Conservation (phyloP, 2,797 vertebrate species). For the Scyliorhinus canicula region DNA sequence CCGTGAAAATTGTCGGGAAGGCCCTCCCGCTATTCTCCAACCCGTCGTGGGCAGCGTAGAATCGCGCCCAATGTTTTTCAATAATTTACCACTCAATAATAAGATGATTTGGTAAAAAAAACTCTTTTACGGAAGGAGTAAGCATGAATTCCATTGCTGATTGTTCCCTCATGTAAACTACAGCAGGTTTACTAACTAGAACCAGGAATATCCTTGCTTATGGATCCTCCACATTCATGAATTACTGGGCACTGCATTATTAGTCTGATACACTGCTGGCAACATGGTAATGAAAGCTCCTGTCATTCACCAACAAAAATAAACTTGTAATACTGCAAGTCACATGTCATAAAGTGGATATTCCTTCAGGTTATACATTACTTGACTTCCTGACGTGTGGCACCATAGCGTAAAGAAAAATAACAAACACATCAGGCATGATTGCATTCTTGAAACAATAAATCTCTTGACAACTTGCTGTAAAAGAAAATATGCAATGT, state of each 20-base stretch:
- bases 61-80: background rate
- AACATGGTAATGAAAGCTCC: background rate
- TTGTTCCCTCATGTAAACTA: background rate
- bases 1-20: too few relatives aligned
- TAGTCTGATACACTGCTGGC: background rate
- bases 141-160: background rate
- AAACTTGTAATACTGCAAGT: background rate
- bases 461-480: background rate
- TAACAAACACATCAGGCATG: background rate
- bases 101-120: background rate
- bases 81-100: background rate
- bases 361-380: background rate
- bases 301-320: background rate
- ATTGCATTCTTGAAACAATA: background rate
- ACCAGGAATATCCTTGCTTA: background rate
- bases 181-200: background rate
- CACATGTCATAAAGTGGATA: background rate
- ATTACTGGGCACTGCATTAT: background rate
- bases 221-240: background rate
- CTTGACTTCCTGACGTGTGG: background rate
- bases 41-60: too few relatives aligned
- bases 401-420: background rate
- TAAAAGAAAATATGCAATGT: background rate
- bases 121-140: background rate
- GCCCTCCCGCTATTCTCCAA: too few relatives aligned